Base-by-base conservation (phyloP, 2,797 vertebrate species). In the Schizopygopsis pylzovi region DNA sequence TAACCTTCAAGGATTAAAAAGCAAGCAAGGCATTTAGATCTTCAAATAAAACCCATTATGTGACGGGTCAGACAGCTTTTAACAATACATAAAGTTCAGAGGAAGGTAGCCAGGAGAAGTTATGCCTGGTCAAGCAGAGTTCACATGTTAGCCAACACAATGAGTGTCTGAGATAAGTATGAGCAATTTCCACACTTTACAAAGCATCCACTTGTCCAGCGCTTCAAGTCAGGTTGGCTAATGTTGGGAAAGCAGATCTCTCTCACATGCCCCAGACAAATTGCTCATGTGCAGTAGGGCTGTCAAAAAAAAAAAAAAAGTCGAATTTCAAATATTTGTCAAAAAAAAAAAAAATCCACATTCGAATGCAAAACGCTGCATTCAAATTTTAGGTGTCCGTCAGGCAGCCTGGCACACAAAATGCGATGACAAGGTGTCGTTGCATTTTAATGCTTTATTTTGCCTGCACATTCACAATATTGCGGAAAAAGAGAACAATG, bases 261-360 rank as follows among this genome's bases (percentile, higher is more conserved):
- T 59, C 85, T 87, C 88, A 90, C 90, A 91, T 85, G 90, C 86
- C 85, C 59, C 63, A 88, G 89, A 92, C 83, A 70, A 86, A 86
- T 49, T 76, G 82, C 86, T 93, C 88, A 86, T 89, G 86, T 86
- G 73, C 87, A 88, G 88, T 79, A 85, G 87, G 89, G 2, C 33
- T 33, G 33, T 33, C 1, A 28, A 28, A 28, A 28, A 28, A 28
- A 28, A 28, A 1, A 28, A 28, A 28, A 28, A 28, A 28, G 25
- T 28, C 28, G 28, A 28, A 28, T 28, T 28, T 28, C 1, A 2
- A 33, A 33, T 33, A 33, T 33, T 33, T 33, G 33, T 33, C 0
- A 0, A 33, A 33, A 33, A 33, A 33, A 3, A 33, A 33, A 2
- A 33, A 33, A 33, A 33, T 33, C 33, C 33, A 3, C 33, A 33